A percentile compares a stretch with the other conserved stretches of the same genome.
These are phyloP conservation scores for Leptodactylus fuscus DNA, from an alignment of 2,113 vertebrate genomes.

Conservation along the genomic window DNA sequence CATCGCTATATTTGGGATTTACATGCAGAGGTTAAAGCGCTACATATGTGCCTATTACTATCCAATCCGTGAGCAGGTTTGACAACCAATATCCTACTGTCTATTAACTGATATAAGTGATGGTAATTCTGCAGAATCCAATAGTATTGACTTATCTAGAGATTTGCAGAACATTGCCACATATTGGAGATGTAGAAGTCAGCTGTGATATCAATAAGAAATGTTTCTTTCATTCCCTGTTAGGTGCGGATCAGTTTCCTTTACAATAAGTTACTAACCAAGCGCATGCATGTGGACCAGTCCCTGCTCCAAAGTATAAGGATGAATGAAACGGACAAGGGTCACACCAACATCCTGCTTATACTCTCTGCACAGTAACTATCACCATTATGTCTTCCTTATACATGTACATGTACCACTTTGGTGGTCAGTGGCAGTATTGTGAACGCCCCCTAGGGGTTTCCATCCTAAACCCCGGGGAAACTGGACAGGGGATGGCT, in stretches of 20 bases:
- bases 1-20: constrained; percentile 71
- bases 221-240: not conserved
- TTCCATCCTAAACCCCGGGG: too few relatives aligned
- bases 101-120: not conserved
- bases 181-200: too few relatives aligned
- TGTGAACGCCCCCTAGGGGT: too few relatives aligned
- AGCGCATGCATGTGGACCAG: constrained; percentile 64
- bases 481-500: too few relatives aligned
- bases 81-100: constrained; percentile 48
- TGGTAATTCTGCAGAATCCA: not conserved
- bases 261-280: constrained; percentile 78
- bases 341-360: constrained; percentile 62
- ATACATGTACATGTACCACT: not conserved
- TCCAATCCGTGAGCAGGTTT: constrained; percentile 82
- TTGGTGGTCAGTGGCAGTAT: too few relatives aligned
- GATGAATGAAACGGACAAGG: constrained; percentile 17
- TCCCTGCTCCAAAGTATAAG: constrained; percentile 64
- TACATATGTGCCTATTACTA: constrained; percentile 79
- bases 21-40: constrained; percentile 75
- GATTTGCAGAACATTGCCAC: not conserved
- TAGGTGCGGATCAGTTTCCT: constrained; percentile 82
- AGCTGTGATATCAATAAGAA: not conserved
- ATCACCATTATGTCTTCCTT: not conserved
- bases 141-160: not conserved
- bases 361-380: constrained; percentile 70